These are phyloP conservation scores for Minunthozetes semirufus DNA, from an alignment of 2,888 invertebrate species.

Conservation along the genomic window DNA sequence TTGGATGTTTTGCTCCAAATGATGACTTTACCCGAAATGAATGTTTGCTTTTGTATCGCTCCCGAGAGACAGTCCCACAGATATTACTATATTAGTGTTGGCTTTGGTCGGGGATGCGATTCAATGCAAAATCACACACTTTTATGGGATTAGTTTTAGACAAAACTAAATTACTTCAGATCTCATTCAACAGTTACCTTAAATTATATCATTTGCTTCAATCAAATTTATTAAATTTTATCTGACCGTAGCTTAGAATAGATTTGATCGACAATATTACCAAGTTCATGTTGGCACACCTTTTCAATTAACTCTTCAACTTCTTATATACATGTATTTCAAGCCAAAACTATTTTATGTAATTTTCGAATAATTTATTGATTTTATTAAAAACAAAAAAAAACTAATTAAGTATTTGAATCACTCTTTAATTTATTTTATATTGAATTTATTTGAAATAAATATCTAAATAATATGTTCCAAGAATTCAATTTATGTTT, in stretches of 20 bases:
- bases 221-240: background rate
- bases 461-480: too few species aligned
- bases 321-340: too few species aligned
- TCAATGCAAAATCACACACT: background rate
- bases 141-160: constrained; percentile 23
- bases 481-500: too few species aligned
- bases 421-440: too few species aligned
- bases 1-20: background rate
- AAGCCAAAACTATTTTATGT: too few species aligned
- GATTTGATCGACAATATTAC: background rate
- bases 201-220: background rate
- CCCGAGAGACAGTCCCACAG: background rate
- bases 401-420: too few species aligned
- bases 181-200: constrained; percentile 27
- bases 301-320: too few species aligned
- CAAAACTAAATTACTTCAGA: constrained; percentile 5
- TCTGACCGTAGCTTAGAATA: too few species aligned
- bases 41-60: constrained; percentile 25
- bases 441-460: too few species aligned
- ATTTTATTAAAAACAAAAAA: too few species aligned
- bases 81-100: background rate
- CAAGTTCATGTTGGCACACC: too few species aligned
- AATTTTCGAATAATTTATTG: too few species aligned
- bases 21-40: constrained; percentile 30
- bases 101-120: background rate